Conservation (phyloP, 2,888 invertebrate species). For the Epinotia bilunana region DNA sequence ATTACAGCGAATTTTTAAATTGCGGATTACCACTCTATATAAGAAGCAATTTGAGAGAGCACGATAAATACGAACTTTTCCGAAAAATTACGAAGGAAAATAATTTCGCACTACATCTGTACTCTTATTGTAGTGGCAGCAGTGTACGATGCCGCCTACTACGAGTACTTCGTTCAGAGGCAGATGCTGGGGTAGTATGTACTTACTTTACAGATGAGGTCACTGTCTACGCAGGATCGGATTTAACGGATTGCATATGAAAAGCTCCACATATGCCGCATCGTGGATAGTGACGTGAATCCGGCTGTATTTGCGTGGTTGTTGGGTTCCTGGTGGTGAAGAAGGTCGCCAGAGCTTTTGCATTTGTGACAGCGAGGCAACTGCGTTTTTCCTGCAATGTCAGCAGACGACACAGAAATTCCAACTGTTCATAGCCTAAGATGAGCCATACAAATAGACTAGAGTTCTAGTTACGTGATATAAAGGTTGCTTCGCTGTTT, state of each 20-base stretch:
- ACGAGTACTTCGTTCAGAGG: background rate
- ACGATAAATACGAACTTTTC: no score
- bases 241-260: background rate
- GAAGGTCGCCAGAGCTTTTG: no score
- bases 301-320: background rate
- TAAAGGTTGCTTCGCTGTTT: background rate
- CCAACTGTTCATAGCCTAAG: background rate
- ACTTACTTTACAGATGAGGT: background rate
- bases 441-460: background rate
- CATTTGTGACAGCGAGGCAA: no score
- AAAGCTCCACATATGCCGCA: background rate
- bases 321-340: background rate
- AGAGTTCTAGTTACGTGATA: constrained; percentile 8
- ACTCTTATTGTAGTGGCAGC: background rate
- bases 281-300: background rate
- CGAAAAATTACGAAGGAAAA: no score
- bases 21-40: no score
- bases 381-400: background rate
- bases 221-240: background rate
- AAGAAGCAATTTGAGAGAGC: no score
- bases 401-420: background rate
- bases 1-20: no score
- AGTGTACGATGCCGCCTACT: background rate
- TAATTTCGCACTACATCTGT: no score
- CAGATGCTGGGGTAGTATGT: background rate